These are phyloP conservation scores for Falco columbarius DNA, from an alignment of 2,797 vertebrate genomes.

Conservation along the genomic window DNA sequence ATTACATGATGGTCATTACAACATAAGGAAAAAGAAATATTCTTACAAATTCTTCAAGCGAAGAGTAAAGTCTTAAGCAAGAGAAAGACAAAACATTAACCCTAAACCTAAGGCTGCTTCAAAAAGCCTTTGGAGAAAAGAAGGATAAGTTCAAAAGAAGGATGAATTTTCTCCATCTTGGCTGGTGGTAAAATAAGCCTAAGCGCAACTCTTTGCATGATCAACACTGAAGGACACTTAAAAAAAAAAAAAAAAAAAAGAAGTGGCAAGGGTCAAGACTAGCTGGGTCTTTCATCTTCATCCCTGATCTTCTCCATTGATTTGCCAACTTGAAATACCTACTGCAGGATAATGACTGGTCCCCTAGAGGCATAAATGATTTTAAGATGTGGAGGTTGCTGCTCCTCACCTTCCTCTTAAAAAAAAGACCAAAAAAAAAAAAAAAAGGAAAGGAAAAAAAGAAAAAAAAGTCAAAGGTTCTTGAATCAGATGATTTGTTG, in stretches of 20 bases:
- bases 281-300: constrained; percentile 57
- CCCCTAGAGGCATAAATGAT: constrained; percentile 30
- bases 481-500: constrained; percentile 32
- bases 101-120: constrained; percentile 24
- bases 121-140: constrained; percentile 63
- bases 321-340: constrained; percentile 51
- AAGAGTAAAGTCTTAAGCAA: constrained; percentile 32
- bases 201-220: constrained; percentile 49
- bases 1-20: constrained; percentile 8
- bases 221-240: constrained; percentile 44
- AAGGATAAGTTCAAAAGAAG: constrained; percentile 42
- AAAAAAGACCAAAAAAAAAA: neutral
- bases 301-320: constrained; percentile 63
- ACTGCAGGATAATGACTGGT: constrained; percentile 44
- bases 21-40: neutral
- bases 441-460: neutral
- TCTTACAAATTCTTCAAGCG: constrained; percentile 10
- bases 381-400: constrained; percentile 50
- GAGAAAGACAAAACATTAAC: constrained; percentile 54
- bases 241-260: constrained; percentile 62
- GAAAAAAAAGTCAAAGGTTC: neutral
- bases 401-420: neutral
- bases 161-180: constrained; percentile 42
- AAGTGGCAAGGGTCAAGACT: constrained; percentile 60
- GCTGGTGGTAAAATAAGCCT: constrained; percentile 61